A percentile compares a stretch with the other conserved stretches of the same genome.
These are phyloP conservation scores for Cuculus canorus DNA, from an alignment of 2,797 vertebrate genomes.

Conservation along the genomic window DNA sequence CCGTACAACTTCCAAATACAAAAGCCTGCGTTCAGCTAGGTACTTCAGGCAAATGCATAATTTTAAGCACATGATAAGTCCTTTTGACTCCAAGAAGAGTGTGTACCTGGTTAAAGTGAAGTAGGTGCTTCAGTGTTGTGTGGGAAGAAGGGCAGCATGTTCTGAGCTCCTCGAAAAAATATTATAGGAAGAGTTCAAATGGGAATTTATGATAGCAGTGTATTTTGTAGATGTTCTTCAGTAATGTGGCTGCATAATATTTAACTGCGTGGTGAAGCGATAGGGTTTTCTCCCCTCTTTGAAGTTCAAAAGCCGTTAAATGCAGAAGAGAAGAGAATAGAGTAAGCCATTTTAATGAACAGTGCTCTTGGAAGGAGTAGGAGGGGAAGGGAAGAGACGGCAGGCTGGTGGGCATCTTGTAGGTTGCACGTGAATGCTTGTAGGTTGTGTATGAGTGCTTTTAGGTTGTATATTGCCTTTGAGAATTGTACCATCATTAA, in stretches of 20 bases:
- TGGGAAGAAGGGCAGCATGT: background rate
- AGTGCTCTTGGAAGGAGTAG: background rate
- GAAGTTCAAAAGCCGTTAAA: conserved; percentile 15
- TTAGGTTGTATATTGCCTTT: background rate
- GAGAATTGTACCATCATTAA: background rate
- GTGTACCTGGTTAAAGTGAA: conserved; percentile 24
- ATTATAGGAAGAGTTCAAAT: background rate
- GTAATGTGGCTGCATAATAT: background rate
- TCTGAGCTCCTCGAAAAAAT: background rate
- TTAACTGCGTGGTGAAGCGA: background rate
- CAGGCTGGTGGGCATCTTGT: background rate
- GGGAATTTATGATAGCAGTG: background rate
- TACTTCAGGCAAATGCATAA: background rate
- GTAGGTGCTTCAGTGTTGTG: conserved; percentile 8
- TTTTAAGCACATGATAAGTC: background rate
- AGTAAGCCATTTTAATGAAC: background rate
- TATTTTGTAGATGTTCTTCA: conserved; percentile 9
- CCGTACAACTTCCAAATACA: background rate
- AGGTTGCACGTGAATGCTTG: too few species aligned
- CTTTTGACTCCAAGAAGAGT: background rate
- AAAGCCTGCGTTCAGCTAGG: background rate
- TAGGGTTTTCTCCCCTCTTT: conserved; percentile 13
- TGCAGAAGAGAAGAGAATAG: background rate
- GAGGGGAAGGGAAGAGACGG: background rate
- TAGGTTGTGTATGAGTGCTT: background rate